Percentiles rank a stretch among this genome's conserved stretches.
These are phyloP conservation scores for Dreissena polymorpha DNA, from an alignment of 1,140 invertebrate genomes.

Conservation along the genomic window DNA sequence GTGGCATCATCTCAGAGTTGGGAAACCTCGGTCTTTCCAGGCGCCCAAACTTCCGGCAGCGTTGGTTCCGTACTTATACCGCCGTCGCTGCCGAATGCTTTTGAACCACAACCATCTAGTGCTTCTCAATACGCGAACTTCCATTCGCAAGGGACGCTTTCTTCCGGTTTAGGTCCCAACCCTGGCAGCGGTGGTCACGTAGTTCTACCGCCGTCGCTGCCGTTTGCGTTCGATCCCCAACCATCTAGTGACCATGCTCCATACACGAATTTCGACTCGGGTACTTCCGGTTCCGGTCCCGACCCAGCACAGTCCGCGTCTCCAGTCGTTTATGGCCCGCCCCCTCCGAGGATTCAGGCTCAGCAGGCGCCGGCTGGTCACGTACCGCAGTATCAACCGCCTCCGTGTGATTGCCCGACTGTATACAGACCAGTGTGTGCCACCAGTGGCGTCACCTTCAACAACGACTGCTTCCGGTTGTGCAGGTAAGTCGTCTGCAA, in stretches of 20 bases:
- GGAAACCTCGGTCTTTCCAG: no score
- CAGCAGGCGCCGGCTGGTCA: not conserved
- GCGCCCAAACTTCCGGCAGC: no score
- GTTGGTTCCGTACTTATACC: no score
- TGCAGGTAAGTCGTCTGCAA: conserved; percentile 35
- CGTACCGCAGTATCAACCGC: not conserved
- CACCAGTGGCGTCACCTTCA: conserved; percentile 10
- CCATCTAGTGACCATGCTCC: not conserved
- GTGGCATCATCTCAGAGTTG: no score
- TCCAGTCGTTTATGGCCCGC: conserved; percentile 1
- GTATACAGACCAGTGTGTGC: conserved; percentile 33
- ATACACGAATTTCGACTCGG: not conserved
- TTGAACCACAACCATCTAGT: no score
- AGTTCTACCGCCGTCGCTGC: not conserved
- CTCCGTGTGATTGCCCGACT: conserved; percentile 31
- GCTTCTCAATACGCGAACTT: no score
- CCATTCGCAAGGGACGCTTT: no score
- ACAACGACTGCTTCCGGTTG: conserved; percentile 38
- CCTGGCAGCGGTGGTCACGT: no score
- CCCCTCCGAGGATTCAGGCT: not conserved
- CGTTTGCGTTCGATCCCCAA: not conserved
- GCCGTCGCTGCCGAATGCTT: no score
- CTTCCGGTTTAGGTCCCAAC: no score
- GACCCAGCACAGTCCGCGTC: not conserved
- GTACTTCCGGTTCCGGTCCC: not conserved